Evolutionary conservation across 2,797 vertebrate genomes (phyloP).

Genomic region (Orestias chungarensis): DNA sequence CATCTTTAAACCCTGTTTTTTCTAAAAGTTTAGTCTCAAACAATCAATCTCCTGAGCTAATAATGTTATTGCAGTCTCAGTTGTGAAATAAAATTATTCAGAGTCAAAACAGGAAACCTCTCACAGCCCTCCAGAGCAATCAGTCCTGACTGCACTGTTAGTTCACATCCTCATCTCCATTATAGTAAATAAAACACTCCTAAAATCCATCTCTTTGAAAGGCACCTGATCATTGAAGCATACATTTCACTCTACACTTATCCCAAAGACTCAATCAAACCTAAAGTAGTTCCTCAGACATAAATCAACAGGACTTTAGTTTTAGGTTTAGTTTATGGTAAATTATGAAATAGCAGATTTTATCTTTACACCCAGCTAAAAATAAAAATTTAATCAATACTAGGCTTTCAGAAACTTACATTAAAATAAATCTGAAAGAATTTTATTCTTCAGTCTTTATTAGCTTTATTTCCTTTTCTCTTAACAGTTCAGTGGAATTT

Average conservation of each 20-base stretch:
- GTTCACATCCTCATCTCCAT: slow-evolving; percentile 44
- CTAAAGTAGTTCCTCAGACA: slow-evolving; percentile 7
- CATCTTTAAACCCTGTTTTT: slow-evolving; percentile 28
- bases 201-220: slow-evolving; percentile 42
- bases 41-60: slow-evolving; percentile 21
- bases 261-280: slow-evolving; percentile 17
- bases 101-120: slow-evolving; percentile 30
- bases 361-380: background rate
- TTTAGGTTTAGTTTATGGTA: slow-evolving; percentile 32
- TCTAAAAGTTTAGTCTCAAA: background rate
- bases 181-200: slow-evolving; percentile 32
- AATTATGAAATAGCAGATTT: slow-evolving; percentile 26
- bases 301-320: slow-evolving; percentile 32
- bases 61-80: slow-evolving; percentile 11
- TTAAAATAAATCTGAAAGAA: background rate
- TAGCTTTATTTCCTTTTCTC: background rate
- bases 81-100: slow-evolving; percentile 43
- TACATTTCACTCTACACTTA: slow-evolving; percentile 28
- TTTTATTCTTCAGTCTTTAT: background rate
- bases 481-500: background rate
- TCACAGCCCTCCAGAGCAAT: slow-evolving; percentile 30
- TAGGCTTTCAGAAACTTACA: background rate
- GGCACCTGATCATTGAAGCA: slow-evolving; percentile 19
- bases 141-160: slow-evolving; percentile 34
- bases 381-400: background rate